Base-by-base conservation (phyloP, 2,888 invertebrate genomes). In the Tyria jacobaeae region DNA sequence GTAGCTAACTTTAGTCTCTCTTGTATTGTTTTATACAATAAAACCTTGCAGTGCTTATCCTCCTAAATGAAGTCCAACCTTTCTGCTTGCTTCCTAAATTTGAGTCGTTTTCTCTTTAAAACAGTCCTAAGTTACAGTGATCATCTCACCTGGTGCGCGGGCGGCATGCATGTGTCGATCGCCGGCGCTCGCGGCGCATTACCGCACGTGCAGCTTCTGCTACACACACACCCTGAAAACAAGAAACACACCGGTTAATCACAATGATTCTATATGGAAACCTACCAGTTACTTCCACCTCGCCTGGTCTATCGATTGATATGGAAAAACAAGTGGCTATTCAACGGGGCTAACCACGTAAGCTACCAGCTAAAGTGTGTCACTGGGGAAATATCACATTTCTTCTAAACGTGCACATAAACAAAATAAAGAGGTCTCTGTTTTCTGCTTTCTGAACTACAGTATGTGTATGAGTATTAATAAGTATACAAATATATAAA, bases 161-260 rank as follows among this genome's bases (percentile, higher is more conserved):
- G 91, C 90, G 91, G 92, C 93, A 93, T 94, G 88, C 93, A 94
- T 94, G 88, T 89, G 91, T 93, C 87, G 92, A 82, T 80, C 88
- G 86, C 84, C 83, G 83, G 92, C 91, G 92, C 92, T 84, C 92
- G 88, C 90, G 90, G 93, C 92, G 92, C 93, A 94, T 94, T 87
- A 89, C 93, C 92, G 92, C 91, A 80, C 90, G 83, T 82, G 83
- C 83, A 82, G 82, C 82, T 82, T 76, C 77, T 82, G 83, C 82
- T 79, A 78, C 82, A 82, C 86, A 84, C 87, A 84, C 86, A 79
- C 83, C 87, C 90, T 90, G 88, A 0, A 81, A 83, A 72, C 66
- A 31, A 54, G n/a, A 44, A 31, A 54, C 14, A 12, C n/a, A 75
- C 67, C 56, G 2, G 53, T 52, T 39, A 39, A 15, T 54, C 50